These are phyloP conservation scores for Styela clava DNA, from an alignment of 23 tunicate genomes.

Conservation along the genomic window DNA sequence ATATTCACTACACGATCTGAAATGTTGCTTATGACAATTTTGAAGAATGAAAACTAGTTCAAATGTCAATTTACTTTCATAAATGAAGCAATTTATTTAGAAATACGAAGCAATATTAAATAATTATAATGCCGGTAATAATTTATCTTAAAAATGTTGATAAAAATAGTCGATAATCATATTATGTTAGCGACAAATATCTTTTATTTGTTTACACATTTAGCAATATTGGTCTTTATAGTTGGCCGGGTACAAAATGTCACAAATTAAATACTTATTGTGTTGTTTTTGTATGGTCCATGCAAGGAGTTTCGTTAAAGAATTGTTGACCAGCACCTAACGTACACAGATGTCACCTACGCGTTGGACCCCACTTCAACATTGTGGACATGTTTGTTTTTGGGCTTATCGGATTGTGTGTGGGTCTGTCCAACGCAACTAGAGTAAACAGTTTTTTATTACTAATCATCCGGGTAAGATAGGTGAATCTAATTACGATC, in stretches of 20 bases:
- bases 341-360: not conserved
- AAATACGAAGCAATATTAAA: no score
- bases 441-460: not conserved
- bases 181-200: not conserved
- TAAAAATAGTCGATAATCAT: no score
- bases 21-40: no score
- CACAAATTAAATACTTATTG: no score
- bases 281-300: no score
- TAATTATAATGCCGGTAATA: not conserved
- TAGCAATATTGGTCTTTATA: no score
- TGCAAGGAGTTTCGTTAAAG: no score
- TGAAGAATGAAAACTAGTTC: no score
- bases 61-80: no score
- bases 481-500: not conserved
- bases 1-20: no score
- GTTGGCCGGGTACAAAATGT: no score
- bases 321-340: not conserved
- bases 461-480: not conserved
- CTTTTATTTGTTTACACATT: not conserved
- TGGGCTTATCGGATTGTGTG: not conserved
- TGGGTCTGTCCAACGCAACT: not conserved
- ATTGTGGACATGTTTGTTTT: not conserved
- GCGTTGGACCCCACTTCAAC: not conserved
- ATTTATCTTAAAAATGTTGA: not conserved
- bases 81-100: no score